These are phyloP conservation scores for Troides helena DNA, from an alignment of 2,888 invertebrate genomes.

Conservation along the genomic window DNA sequence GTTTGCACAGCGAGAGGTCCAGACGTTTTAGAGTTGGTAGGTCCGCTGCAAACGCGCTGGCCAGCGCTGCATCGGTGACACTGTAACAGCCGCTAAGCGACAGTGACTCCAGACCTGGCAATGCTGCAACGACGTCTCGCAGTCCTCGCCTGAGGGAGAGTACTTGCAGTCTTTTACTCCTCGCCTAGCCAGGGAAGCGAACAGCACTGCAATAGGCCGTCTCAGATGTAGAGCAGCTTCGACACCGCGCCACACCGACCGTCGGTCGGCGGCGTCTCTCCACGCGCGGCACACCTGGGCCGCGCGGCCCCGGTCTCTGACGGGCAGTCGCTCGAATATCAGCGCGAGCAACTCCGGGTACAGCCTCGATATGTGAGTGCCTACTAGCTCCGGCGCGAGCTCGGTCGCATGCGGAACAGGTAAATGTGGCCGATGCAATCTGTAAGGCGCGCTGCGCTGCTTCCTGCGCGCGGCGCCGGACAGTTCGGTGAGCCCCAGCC, in stretches of 20 bases:
- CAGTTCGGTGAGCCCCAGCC: slow-evolving; percentile 67
- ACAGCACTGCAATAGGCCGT: slow-evolving; percentile 90
- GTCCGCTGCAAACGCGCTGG: slow-evolving; percentile 89
- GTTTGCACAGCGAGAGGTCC: slow-evolving; percentile 95
- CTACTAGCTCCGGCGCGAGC: slow-evolving; percentile 73
- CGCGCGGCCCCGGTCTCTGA: slow-evolving; percentile 92
- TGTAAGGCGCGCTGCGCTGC: slow-evolving; percentile 82
- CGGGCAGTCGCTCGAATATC: slow-evolving; percentile 94
- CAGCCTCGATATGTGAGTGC: slow-evolving; percentile 90
- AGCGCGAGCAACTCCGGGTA: slow-evolving; percentile 96
- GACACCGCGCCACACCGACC: slow-evolving; percentile 96
- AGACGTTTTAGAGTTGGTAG: slow-evolving; percentile 88
- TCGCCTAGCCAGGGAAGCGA: slow-evolving; percentile 90
- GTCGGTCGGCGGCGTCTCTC: slow-evolving; percentile 95
- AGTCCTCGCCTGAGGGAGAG: slow-evolving; percentile 90
- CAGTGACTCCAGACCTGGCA: slow-evolving; percentile 92
- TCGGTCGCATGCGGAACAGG: slow-evolving; percentile 70
- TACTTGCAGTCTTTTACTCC: slow-evolving; percentile 94
- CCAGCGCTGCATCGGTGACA: slow-evolving; percentile 91
- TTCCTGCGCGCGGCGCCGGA: slow-evolving; percentile 75
- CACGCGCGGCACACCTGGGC: slow-evolving; percentile 94
- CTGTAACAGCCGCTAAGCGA: slow-evolving; percentile 97
- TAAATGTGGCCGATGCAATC: slow-evolving; percentile 84
- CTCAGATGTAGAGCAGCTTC: slow-evolving; percentile 94
- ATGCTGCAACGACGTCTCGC: slow-evolving; percentile 90